Base-by-base conservation (phyloP, 2,113 vertebrate genomes). In the Pogona vitticeps region DNA sequence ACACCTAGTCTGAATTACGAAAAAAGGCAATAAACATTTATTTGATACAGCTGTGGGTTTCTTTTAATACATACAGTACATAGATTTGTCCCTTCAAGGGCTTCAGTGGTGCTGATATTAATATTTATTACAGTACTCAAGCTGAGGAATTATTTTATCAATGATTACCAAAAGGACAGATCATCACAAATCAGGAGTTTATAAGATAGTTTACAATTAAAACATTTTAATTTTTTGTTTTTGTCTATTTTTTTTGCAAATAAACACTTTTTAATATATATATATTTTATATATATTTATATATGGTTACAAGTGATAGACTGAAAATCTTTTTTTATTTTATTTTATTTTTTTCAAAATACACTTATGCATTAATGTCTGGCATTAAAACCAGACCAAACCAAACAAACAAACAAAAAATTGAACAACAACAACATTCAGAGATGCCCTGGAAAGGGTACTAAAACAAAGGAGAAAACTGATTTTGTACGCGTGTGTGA, bases 11-110 rank as follows among this genome's bases (percentile, higher is more conserved):
- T 0, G 0, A 83, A n/a, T 1, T 76, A 73, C 77, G 28, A 89
- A n/a, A 89, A 94, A 95, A 96, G 93, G 94, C 95, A 93, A 96
- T 96, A 96, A 95, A 92, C 95, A 94, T 97, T 97, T 97, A 97
- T 97, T 96, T 28, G 95, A 94, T 94, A 96, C 95, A 95, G 95
- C 93, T 92, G 83, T 84, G 83, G 91, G 52, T 13, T 75, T 92
- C 85, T 94, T 93, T 92, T 87, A 88, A 95, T 96, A 96, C 96
- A 96, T 95, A 96, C 96, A 96, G 95, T 91, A 94, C 91, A 91
- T 88, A 77, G 91, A 91, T 93, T 88, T 75, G 2, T 63, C 88
- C 94, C 94, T 82, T 13, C 67, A 90, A 89, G 87, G 91, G 58
- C 89, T 88, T 85, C 12, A 52, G 92, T 86, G 86, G 90, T 20